Evolutionary conservation across 2,113 vertebrate species (phyloP).

Genomic region (Corythornis madagascariensis): DNA sequence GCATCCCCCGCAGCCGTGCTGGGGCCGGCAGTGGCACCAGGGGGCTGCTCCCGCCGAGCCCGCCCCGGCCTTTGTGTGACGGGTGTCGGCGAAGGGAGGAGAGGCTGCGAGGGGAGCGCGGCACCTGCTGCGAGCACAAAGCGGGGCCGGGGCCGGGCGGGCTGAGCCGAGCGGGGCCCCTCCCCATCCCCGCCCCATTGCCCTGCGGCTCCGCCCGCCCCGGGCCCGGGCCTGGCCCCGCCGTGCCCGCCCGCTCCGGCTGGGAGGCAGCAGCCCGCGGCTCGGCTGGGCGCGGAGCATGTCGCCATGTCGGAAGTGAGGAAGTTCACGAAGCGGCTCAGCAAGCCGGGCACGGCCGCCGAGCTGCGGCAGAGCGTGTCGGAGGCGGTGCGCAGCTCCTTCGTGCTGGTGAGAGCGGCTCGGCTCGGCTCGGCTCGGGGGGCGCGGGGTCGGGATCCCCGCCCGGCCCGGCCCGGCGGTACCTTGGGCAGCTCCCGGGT

Average conservation of each 20-base stretch:
- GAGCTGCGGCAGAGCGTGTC: constrained; percentile 96
- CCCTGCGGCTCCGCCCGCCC: background rate
- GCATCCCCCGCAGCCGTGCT: fast-evolving
- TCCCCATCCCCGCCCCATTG: background rate
- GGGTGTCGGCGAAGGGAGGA: background rate
- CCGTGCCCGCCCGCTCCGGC: background rate
- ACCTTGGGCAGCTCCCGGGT: background rate
- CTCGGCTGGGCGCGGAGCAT: constrained; percentile 11
- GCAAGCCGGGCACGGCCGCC: constrained; percentile 95
- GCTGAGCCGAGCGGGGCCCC: background rate
- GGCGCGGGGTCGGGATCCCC: background rate
- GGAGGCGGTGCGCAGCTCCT: constrained; percentile 78
- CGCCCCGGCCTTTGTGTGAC: background rate
- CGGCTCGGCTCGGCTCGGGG: background rate
- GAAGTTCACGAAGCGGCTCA: constrained; percentile 91
- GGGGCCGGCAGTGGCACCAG: background rate
- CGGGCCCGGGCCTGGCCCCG: background rate
- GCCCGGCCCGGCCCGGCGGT: background rate
- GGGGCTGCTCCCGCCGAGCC: background rate
- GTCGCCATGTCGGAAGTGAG: constrained; percentile 86
- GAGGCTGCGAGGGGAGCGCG: background rate
- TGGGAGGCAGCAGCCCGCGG: background rate
- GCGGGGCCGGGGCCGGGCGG: background rate
- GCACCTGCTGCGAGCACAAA: background rate
- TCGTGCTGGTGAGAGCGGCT: constrained; percentile 31